These are phyloP conservation scores for Lamellibrachia luymesi DNA, from an alignment of 1,140 invertebrate species.

Conservation along the genomic window DNA sequence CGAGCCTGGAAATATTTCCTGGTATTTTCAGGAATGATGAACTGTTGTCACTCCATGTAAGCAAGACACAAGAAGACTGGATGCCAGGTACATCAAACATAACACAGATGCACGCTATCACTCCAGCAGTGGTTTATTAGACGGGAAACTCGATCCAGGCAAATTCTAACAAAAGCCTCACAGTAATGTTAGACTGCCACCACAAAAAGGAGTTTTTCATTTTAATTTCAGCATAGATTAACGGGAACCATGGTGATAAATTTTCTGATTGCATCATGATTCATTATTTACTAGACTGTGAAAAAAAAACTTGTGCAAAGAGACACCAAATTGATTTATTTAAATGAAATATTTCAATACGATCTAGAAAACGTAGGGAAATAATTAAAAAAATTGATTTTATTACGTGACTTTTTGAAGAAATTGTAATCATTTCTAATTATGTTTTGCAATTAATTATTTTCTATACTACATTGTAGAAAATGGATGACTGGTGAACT, in stretches of 20 bases:
- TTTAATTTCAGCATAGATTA: not conserved
- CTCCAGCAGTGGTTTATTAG: not conserved
- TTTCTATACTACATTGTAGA: not conserved
- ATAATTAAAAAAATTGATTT: not conserved
- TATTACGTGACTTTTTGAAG: not conserved
- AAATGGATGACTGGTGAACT: not conserved
- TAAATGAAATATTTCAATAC: not conserved
- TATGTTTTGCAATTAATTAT: not conserved
- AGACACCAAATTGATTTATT: not conserved
- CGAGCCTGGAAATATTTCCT: not conserved
- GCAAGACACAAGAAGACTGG: not conserved
- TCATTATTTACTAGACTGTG: not conserved
- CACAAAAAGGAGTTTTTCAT: conserved; percentile 6
- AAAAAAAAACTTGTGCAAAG: not conserved
- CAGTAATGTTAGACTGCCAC: not conserved
- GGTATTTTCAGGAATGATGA: not conserved
- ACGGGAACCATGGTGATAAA: not conserved
- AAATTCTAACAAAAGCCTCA: not conserved
- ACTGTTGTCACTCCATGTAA: not conserved
- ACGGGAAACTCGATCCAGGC: not conserved
- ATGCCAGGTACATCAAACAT: not conserved
- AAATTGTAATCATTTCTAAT: not conserved
- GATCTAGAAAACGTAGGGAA: not conserved
- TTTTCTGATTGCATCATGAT: conserved; percentile 12
- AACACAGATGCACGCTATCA: not conserved